A percentile compares a stretch with the other conserved stretches of the same genome.
Evolutionary conservation across 1,140 invertebrate genomes (phyloP).

Genomic region (Panagrolaimus sp.): DNA sequence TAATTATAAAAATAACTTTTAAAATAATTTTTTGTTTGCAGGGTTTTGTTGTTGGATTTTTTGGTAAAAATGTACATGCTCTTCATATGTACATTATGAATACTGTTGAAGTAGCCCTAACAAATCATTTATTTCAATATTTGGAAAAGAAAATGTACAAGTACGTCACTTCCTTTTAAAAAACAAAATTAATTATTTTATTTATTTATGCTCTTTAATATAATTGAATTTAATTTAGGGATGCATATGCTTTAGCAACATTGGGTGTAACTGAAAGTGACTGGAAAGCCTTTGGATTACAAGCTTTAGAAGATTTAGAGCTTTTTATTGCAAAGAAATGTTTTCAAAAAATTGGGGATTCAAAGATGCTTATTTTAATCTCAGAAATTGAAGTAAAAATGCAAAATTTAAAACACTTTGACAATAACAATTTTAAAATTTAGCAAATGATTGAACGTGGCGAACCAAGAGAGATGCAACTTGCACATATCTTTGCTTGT

Average conservation of each 20-base stretch:
- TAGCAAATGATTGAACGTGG: slow-evolving; percentile 58
- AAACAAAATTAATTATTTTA: too few relatives aligned
- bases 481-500: slow-evolving; percentile 79
- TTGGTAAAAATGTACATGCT: slow-evolving; percentile 62
- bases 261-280: slow-evolving; percentile 84
- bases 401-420: neutral
- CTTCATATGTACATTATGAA: slow-evolving; percentile 81
- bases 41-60: slow-evolving; percentile 80
- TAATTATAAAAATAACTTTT: neutral
- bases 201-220: too few relatives aligned
- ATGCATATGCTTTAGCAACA: slow-evolving; percentile 88
- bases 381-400: slow-evolving; percentile 14
- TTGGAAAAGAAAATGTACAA: slow-evolving; percentile 37
- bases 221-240: slow-evolving; percentile 61
- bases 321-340: slow-evolving; percentile 78
- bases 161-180: slow-evolving; percentile 24
- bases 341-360: slow-evolving; percentile 62
- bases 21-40: slow-evolving; percentile 56
- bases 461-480: slow-evolving; percentile 69
- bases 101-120: slow-evolving; percentile 81
- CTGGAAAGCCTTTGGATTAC: slow-evolving; percentile 79
- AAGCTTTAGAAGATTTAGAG: slow-evolving; percentile 77
- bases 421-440: neutral
- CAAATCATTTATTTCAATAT: slow-evolving; percentile 71
- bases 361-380: slow-evolving; percentile 60